phyloP scores from a whole-genome alignment of 64 coral and sea anemone species.

The Porites lutea region DNA sequence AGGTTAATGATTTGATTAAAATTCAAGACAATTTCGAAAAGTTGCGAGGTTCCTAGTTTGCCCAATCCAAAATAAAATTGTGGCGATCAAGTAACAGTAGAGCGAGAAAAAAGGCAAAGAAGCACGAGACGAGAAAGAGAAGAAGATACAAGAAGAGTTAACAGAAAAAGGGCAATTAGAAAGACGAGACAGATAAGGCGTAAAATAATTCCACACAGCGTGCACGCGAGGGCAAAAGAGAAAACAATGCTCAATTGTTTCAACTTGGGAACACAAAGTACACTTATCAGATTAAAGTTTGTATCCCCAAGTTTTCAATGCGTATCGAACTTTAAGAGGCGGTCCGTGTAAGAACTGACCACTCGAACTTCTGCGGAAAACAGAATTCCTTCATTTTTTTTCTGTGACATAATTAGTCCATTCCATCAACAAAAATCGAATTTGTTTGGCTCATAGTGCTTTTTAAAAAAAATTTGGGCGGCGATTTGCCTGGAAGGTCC shows the following conservation, averaged over 20 bases:
- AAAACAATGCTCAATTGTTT: constrained; percentile 42
- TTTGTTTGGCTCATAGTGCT: no score
- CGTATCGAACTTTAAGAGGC: background rate
- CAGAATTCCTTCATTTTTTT: no score
- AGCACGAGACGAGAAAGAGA: background rate
- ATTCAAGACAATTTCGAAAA: background rate
- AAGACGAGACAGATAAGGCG: background rate
- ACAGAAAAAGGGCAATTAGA: background rate
- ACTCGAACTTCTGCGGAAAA: no score
- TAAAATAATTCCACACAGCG: background rate
- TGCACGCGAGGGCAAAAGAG: background rate
- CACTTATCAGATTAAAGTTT: background rate
- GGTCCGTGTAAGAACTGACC: no score
- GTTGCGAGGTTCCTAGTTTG: background rate
- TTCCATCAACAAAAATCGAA: no score
- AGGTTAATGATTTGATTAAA: background rate
- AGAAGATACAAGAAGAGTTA: background rate
- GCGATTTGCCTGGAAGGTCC: no score
- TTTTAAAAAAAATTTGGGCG: no score
- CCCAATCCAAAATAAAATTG: background rate
- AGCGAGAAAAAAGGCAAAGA: background rate
- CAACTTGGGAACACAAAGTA: background rate
- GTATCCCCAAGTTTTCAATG: background rate
- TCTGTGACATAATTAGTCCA: no score
- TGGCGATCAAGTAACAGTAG: no score